Evolutionary conservation across 2,797 vertebrate genomes (phyloP), one percentile per base, ranked within the genome.

Genomic region (Ptychadena robeensis): DNA sequence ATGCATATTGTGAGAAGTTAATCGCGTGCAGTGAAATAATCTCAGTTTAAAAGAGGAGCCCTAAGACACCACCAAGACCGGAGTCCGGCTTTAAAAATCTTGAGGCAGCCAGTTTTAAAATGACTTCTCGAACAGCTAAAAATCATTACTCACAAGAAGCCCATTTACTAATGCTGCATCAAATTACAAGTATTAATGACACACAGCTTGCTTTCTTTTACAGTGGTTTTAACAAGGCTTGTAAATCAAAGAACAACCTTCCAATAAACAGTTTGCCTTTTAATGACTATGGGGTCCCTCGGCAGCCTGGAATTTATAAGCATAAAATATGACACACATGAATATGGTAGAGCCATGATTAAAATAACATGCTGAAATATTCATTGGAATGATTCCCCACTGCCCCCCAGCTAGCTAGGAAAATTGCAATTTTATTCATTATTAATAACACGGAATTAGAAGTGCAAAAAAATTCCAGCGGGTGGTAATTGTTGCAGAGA

Each of bases 291-390:
- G 91, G 93, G 59, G 65, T 94, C 94, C 95, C 89, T 92, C 91
- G 91, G 92, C 91, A 93, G 93, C 93, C 94, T 90, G 91, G 76
- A 93, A 95, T 94, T 95, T 94, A 93, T 91, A 94, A 93, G 93
- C 93, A 96, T 96, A 97, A 98, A 97, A 96, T 91, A 94, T 92
- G 90, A 91, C 91, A 89, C 90, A 91, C 91, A 92, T 93, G 93
- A 92, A 94, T 95, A 91, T 95, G 93, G 93, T 93, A 89, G 89
- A 94, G 92, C 91, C 94, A 93, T 96, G 96, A 98, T 98, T 98
- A 98, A 99, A 98, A 98, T 98, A 98, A 97, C 94, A 95, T 95
- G 95, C 92, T 98, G 96, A 99, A 99, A 99, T 98, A 99, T 99
- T 99, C 97, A 98, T 97, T 95, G 95, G 94, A 97, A 95, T 96